Conservation (phyloP, 1,140 invertebrate genomes). For the Zaprionus vittiger region DNA sequence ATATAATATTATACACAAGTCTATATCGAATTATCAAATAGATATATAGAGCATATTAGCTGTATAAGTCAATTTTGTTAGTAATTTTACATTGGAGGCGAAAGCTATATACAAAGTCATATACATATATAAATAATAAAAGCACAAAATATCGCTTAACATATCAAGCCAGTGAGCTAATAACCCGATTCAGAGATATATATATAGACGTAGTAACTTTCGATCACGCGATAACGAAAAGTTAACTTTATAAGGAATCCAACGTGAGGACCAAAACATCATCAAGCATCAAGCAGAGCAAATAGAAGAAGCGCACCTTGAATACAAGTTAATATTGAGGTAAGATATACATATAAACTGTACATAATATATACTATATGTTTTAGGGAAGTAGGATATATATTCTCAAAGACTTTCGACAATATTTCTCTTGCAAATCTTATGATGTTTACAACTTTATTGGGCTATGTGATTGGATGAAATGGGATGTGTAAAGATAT, state of each 20-base stretch:
- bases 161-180: neutral
- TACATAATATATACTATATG: too few species aligned
- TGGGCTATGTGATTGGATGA: too few species aligned
- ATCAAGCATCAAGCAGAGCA: neutral
- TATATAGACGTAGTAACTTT: neutral
- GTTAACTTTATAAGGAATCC: neutral
- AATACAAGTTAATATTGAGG: neutral
- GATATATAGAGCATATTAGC: neutral
- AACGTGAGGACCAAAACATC: neutral
- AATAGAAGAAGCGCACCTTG: neutral
- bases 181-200: neutral
- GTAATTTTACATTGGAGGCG: slow-evolving; percentile 55
- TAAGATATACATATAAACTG: neutral
- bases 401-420: neutral
- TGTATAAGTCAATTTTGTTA: slow-evolving; percentile 51
- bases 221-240: neutral
- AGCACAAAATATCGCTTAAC: slow-evolving; percentile 9
- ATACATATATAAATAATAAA: neutral
- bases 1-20: slow-evolving; percentile 27
- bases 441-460: neutral
- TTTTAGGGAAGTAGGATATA: too few species aligned
- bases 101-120: slow-evolving; percentile 15
- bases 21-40: slow-evolving; percentile 19
- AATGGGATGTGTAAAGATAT: too few species aligned
- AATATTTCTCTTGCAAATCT: neutral